These are phyloP conservation scores for Mobula birostris DNA, from an alignment of 2,113 vertebrate species.

Conservation along the genomic window DNA sequence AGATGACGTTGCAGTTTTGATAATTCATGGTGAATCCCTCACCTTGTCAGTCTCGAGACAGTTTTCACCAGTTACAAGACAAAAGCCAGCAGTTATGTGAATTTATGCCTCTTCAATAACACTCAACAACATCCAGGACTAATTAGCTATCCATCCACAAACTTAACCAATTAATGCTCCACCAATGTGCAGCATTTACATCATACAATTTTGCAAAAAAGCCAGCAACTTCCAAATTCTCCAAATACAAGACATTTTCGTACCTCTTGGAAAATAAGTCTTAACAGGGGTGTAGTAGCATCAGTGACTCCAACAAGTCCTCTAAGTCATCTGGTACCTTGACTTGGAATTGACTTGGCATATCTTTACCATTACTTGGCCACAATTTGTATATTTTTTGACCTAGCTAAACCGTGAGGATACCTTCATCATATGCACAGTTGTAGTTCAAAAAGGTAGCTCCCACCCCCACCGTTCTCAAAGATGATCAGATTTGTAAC, in stretches of 20 bases:
- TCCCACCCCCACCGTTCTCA: neutral
- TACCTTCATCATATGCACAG: neutral
- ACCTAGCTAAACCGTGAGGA: neutral
- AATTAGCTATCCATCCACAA: too few species aligned
- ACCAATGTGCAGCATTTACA: neutral
- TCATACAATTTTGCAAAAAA: neutral
- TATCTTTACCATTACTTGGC: neutral
- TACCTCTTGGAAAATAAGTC: neutral
- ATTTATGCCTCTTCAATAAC: too few species aligned
- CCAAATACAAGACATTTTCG: too few species aligned
- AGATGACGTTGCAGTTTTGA: too few species aligned
- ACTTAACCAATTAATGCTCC: too few species aligned
- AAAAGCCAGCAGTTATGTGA: too few species aligned
- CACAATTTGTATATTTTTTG: neutral
- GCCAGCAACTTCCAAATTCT: neutral
- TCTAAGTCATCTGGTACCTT: too few species aligned
- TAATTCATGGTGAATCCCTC: too few species aligned
- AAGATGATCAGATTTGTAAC: neutral
- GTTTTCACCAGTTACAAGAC: too few species aligned
- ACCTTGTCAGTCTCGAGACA: too few species aligned
- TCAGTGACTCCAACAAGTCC: neutral
- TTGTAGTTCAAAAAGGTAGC: neutral
- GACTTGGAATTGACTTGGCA: neutral
- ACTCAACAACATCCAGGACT: too few species aligned
- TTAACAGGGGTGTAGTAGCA: neutral